phyloP scores from a whole-genome alignment of 2,888 invertebrate genomes.

The Drosophila tanythrix region DNA sequence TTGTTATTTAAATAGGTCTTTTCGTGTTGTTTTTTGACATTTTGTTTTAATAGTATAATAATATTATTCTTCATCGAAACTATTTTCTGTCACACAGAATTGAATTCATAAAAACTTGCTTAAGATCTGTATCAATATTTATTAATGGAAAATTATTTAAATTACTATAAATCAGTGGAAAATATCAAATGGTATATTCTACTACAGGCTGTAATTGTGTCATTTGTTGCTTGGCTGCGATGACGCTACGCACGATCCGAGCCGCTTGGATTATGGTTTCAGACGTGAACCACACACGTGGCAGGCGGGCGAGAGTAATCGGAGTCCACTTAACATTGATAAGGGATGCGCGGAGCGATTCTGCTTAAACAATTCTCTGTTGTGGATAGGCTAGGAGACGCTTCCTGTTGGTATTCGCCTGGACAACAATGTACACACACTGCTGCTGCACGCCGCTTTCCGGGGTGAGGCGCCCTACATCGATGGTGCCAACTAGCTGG shows the following conservation, averaged over 20 bases:
- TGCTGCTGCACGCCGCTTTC: slow-evolving; percentile 76
- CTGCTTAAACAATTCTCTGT: slow-evolving; percentile 81
- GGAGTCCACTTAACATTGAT: slow-evolving; percentile 86
- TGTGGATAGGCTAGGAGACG: slow-evolving; percentile 85
- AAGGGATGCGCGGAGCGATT: slow-evolving; percentile 56
- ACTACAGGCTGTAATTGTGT: background rate
- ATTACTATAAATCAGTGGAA: background rate
- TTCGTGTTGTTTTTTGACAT: background rate
- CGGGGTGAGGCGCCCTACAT: slow-evolving; percentile 67
- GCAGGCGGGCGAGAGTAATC: slow-evolving; percentile 81
- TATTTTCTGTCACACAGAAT: background rate
- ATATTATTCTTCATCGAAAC: background rate
- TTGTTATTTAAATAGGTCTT: background rate
- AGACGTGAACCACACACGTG: slow-evolving; percentile 84
- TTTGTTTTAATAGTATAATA: background rate
- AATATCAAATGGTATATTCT: slow-evolving; percentile 18
- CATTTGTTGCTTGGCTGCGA: background rate
- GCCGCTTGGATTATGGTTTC: slow-evolving; percentile 28
- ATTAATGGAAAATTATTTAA: slow-evolving; percentile 1
- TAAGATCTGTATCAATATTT: background rate
- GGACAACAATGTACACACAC: slow-evolving; percentile 86
- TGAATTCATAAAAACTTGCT: background rate
- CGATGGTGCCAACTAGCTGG: slow-evolving; percentile 85
- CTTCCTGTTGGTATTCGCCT: slow-evolving; percentile 85
- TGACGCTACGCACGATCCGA: too few species aligned